Base-by-base conservation (phyloP, 2,113 vertebrate species). In the Cyprichromis sp. region DNA sequence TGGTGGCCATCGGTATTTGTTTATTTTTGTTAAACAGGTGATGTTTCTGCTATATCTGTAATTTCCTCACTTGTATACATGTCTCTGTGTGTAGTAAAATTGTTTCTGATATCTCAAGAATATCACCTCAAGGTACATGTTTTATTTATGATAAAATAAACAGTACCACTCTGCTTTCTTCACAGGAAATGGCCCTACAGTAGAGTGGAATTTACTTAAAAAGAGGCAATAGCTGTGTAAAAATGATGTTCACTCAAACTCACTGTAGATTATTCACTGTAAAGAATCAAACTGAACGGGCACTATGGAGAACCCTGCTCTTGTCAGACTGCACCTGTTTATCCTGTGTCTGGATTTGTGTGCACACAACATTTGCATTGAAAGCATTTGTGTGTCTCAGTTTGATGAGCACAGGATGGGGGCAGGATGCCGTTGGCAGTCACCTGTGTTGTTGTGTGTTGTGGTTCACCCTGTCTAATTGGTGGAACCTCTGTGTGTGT, bases 371-470 rank as follows among this genome's bases (percentile, higher is more conserved):
- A 93, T 94, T 92, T 93, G 91, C 83, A 91, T 92, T 12, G 5
- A 53, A 84, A 50, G 34, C 47, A 82, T 88, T 84, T 89, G 88
- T 89, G 50, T 91, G 12, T 36, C 29, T 68, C 24, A 13, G 59
- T 82, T 81, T 87, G 21, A 55, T 10, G 55, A 83, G 79, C 68
- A 38, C 63, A 54, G 45, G 82, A 45, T 45, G 82, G 57, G 53
- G 24, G 80, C 82, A 52, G 86, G 78, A 87, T 81, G 73, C 52
- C 42, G 42, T 81, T 82, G 68, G 88, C 85, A 82, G 82, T 93
- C 91, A 93, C 93, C 93, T 92, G 93, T 63, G 89, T 63, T 38
- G 40, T 83, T 90, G 17, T 86, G 84, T 87, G 63, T 86, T 68
- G 80, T 90, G 47, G 68, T 89, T 88, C 76, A 61, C 86, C 89